Base-by-base conservation (phyloP, 2,113 vertebrate species). In the Nothoprocta pentlandii region DNA sequence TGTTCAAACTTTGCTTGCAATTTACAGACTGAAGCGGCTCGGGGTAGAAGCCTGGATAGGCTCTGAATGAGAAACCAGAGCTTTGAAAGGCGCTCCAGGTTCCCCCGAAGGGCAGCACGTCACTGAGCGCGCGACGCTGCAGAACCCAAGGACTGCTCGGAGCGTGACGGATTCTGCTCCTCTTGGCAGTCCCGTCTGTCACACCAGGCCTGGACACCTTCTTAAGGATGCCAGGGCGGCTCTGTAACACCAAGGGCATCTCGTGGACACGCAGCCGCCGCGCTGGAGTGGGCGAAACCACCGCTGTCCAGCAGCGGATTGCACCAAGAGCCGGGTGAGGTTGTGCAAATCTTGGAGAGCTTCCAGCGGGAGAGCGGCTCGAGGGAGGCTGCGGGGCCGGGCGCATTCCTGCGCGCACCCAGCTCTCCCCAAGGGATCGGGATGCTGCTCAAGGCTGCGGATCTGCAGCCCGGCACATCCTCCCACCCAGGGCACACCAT, bases 161-260 rank as follows among this genome's bases (percentile, higher is more conserved):
- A 75, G 63, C 49, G 44, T 0, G 3, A 20, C 2, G 21, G 19
- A 80, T 49, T 67, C 73, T 62, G 21, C 28, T 63, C 62, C 36
- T 76, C 66, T 32, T 76, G 92, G 75, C 84, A 92, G 63, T 23
- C 30, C 34, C 25, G 3, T 20, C 62, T 49, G 62, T 59, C 11
- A 12, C 39, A 36, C 17, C 23, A 3, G 3, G 56, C 14, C 71
- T 0, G 0, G 2, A 67, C 71, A 28, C 34, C 87, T 92, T 77
- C 47, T 93, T 83, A 87, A 80, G 82, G 79, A 85, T 85, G 92
- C 93, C 62, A 68, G 49, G 85, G 71, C 19, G 77, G 59, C 39
- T 1, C 66, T 49, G 10, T 4, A 26, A 63, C 63, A 32, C 82
- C 83, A 71, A 87, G 87, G 74, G 32, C 44, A 56, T 32, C 85